Base-by-base conservation (phyloP, 2,113 vertebrate species). In the Alexandromys fortis region DNA sequence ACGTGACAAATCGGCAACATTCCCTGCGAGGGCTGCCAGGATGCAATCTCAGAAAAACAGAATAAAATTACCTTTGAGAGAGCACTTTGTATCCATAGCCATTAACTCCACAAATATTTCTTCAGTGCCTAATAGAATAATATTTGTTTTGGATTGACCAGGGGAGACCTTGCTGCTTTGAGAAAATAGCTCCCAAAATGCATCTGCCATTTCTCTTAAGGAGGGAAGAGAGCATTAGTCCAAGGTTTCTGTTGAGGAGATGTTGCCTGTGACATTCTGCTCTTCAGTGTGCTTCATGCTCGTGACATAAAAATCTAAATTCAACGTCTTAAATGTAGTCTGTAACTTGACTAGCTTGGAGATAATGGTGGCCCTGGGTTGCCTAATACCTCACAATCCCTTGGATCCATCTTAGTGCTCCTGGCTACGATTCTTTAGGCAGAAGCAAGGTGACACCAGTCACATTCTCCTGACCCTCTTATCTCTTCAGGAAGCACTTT, bases 61-160 rank as follows among this genome's bases (percentile, higher is more conserved):
- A 83, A 55, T 65, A 76, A 89, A 77, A 95, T 91, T 89, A 89
- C 72, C 87, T 96, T 85, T 81, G 90, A 94, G 88, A 97, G 79
- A 73, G 55, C 61, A 90, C 77, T 97, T 91, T 81, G 47, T 94
- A 89, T 92, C 58, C 75, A 79, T 96, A 92, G 75, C 94, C 91
- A 94, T 96, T 96, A 97, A 94, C 89, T 96, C 91, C 78, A 92
- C 94, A 97, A 93, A 96, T 95, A 94, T 96, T 97, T 97, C 73
- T 94, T 95, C 89, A 91, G 91, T 79, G 78, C 61, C 82, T 94
- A 96, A 94, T 87, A 95, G 92, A 90, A 96, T 91, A 93, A 93
- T 95, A 86, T 94, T 95, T 96, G 96, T 92, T 96, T 96, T 97
- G 94, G 77, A 90, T 65, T 82, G 91, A 86, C 77, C 86, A 86